phyloP scores from a whole-genome alignment of 2,113 vertebrate species.

The Callocephalon fimbriatum region DNA sequence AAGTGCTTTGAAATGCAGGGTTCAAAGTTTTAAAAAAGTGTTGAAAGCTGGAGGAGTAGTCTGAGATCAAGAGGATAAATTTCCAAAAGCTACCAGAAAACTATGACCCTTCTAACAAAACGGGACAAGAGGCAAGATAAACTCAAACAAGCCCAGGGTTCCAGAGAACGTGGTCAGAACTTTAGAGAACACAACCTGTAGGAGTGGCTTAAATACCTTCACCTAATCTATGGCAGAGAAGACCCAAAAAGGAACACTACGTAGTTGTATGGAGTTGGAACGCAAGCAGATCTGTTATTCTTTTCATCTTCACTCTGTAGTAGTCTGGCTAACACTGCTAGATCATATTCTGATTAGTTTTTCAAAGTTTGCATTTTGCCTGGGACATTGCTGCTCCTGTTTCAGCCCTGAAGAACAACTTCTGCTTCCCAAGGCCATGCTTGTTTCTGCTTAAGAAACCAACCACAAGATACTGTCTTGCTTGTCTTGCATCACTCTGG shows the following conservation, averaged over 20 bases:
- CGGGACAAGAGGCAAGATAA: neutral
- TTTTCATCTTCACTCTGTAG: neutral
- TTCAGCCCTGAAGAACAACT: neutral
- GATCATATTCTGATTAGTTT: neutral
- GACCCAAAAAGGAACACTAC: neutral
- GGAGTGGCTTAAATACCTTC: neutral
- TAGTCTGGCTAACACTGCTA: neutral
- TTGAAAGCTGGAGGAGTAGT: neutral
- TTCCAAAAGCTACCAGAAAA: neutral
- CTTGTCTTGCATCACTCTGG: neutral
- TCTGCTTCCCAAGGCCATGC: neutral
- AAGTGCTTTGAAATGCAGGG: neutral
- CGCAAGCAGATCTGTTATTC: neutral
- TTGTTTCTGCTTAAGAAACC: neutral
- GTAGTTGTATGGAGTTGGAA: neutral
- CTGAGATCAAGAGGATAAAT: neutral
- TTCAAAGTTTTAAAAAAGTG: neutral
- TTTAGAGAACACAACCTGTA: neutral
- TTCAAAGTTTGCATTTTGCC: neutral
- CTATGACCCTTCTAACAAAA: neutral
- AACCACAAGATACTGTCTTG: neutral
- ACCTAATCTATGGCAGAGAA: accelerated
- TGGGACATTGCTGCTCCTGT: neutral
- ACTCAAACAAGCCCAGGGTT: neutral
- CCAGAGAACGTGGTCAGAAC: neutral